Conservation (phyloP, 2,888 invertebrate genomes). For the Cryptus armator region DNA sequence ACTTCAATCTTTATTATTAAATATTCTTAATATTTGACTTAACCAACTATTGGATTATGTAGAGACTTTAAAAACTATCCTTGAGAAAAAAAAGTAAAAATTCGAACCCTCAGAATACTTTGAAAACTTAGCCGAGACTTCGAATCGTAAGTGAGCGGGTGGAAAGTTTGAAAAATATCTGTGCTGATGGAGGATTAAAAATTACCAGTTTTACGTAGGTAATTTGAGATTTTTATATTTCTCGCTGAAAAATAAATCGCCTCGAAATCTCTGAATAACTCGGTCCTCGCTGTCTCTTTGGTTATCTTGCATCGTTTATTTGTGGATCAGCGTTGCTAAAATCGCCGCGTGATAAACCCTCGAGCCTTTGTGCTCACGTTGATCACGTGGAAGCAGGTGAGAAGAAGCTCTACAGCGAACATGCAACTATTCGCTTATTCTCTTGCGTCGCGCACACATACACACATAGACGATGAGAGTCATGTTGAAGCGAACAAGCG, state of each 20-base stretch:
- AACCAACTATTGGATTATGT: too few relatives aligned
- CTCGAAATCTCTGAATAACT: not conserved
- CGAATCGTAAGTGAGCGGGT: too few relatives aligned
- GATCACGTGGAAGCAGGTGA: conserved; percentile 32
- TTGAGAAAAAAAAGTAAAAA: too few relatives aligned
- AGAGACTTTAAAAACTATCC: too few relatives aligned
- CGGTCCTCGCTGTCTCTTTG: not conserved
- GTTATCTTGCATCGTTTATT: not conserved
- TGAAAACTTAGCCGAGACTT: too few relatives aligned
- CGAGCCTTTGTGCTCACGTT: conserved; percentile 24
- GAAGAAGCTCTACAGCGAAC: conserved; percentile 31
- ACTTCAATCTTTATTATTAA: too few relatives aligned
- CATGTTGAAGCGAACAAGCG: not conserved
- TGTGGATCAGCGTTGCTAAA: conserved; percentile 35
- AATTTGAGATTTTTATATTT: too few relatives aligned
- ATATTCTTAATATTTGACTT: too few relatives aligned
- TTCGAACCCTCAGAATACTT: too few relatives aligned
- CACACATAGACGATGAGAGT: not conserved
- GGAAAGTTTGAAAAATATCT: too few relatives aligned
- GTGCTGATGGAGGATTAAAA: too few relatives aligned
- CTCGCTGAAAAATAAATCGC: not conserved
- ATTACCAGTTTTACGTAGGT: too few relatives aligned
- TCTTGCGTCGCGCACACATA: not conserved
- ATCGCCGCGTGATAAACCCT: conserved; percentile 36
- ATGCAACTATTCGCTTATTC: conserved; percentile 11